These are phyloP conservation scores for Cerceris rybyensis DNA, from an alignment of 2,888 invertebrate species.

Conservation along the genomic window DNA sequence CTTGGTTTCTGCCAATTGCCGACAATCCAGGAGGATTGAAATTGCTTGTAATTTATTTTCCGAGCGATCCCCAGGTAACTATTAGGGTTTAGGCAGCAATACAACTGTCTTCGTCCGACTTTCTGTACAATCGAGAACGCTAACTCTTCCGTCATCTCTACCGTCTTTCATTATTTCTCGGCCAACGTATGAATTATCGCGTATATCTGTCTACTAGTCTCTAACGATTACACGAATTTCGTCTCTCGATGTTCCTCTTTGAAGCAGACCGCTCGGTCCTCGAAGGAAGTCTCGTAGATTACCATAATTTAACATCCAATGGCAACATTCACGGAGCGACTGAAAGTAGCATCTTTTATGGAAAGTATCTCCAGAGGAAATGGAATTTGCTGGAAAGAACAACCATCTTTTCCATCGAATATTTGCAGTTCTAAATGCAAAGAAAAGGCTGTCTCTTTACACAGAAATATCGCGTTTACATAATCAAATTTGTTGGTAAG, in stretches of 20 bases:
- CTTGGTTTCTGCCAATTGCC: constrained; percentile 25
- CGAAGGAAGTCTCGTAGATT: constrained; percentile 27
- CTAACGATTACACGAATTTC: constrained; percentile 41
- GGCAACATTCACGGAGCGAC: constrained; percentile 11
- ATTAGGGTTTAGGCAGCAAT: constrained; percentile 1
- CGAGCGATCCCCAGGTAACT: constrained; percentile 2
- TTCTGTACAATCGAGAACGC: constrained; percentile 29
- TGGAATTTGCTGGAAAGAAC: not conserved
- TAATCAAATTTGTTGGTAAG: constrained; percentile 58
- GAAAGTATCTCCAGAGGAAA: too few relatives aligned
- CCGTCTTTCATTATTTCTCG: constrained; percentile 21
- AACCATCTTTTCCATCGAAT: constrained; percentile 16
- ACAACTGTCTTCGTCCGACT: constrained; percentile 20
- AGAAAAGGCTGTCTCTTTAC: not conserved
- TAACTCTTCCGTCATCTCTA: constrained; percentile 30
- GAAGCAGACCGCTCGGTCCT: not conserved
- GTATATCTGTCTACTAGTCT: constrained; percentile 30
- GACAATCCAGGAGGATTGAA: constrained; percentile 4
- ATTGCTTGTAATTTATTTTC: constrained; percentile 17
- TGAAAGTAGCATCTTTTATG: too few relatives aligned
- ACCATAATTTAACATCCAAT: constrained; percentile 46
- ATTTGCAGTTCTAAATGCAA: not conserved
- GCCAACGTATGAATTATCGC: constrained; percentile 18
- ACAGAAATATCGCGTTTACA: constrained; percentile 41
- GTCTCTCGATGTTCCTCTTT: constrained; percentile 26